Conservation (phyloP, 53 echinoderm and acorn worm species). For the Crossaster papposus region DNA sequence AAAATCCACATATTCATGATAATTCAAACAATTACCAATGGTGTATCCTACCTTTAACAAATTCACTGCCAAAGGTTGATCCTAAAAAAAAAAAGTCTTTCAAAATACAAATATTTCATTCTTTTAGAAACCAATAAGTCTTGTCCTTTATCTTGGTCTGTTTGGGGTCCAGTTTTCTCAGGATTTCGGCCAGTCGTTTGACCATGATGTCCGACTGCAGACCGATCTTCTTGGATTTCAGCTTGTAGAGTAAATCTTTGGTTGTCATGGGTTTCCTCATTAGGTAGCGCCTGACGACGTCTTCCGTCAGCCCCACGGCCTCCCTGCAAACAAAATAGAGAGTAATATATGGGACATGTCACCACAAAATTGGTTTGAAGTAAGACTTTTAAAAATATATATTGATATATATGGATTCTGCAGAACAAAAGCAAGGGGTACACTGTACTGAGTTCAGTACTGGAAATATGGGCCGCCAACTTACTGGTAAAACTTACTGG, state of each 20-base stretch:
- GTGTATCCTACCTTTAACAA: no score
- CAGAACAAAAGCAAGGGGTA: no score
- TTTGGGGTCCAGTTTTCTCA: constrained; percentile 82
- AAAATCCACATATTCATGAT: no score
- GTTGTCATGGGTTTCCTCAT: constrained; percentile 98
- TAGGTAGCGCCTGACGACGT: constrained; percentile 84
- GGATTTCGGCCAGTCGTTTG: constrained; percentile 79
- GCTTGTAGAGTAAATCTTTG: constrained; percentile 91
- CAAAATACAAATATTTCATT: constrained; percentile 14
- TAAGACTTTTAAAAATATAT: not conserved
- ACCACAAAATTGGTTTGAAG: not conserved
- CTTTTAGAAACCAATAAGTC: constrained; percentile 86
- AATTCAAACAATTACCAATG: no score
- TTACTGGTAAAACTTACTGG: no score
- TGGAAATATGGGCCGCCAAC: no score
- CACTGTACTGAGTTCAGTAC: no score
- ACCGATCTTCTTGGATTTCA: constrained; percentile 90
- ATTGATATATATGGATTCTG: no score
- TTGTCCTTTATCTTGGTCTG: constrained; percentile 87
- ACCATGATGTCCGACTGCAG: constrained; percentile 79
- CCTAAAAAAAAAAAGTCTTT: not conserved
- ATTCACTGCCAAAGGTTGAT: not conserved
- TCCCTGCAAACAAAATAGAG: constrained; percentile 53
- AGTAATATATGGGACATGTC: not conserved
- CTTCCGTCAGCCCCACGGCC: constrained; percentile 81